Evolutionary conservation across 2,113 vertebrate genomes (phyloP).

Genomic region (Pollimyrus isidori): DNA sequence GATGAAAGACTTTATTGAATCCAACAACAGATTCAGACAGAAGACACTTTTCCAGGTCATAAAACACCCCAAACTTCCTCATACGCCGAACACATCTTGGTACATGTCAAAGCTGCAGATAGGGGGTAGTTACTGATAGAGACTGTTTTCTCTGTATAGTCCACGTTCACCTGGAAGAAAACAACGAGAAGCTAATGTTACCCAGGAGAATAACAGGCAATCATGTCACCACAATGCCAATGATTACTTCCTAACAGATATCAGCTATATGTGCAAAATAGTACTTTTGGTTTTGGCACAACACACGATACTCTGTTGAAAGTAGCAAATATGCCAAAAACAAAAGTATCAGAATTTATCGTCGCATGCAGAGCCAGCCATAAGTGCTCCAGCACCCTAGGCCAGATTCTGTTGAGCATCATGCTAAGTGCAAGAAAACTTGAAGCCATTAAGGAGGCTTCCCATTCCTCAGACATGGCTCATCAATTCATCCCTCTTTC

Average conservation of each 20-base stretch:
- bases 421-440: background rate
- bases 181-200: background rate
- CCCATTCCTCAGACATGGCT: background rate
- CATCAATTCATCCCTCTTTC: background rate
- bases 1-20: background rate
- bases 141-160: slow-evolving; percentile 82
- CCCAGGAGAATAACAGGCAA: background rate
- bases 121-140: slow-evolving; percentile 96
- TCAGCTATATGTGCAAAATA: background rate
- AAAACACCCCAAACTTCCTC: slow-evolving; percentile 88
- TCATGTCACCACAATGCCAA: background rate
- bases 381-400: background rate
- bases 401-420: background rate
- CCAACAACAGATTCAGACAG: background rate
- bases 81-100: slow-evolving; percentile 91
- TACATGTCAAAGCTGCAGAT: slow-evolving; percentile 88
- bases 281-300: background rate
- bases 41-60: slow-evolving; percentile 48
- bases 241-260: background rate
- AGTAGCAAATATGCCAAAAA: background rate
- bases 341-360: background rate
- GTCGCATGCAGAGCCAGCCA: no score
- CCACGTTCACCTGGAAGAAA: slow-evolving; percentile 71
- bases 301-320: background rate
- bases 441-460: background rate